Conservation (phyloP, 2,888 invertebrate genomes). For the Agrypnus murinus region DNA sequence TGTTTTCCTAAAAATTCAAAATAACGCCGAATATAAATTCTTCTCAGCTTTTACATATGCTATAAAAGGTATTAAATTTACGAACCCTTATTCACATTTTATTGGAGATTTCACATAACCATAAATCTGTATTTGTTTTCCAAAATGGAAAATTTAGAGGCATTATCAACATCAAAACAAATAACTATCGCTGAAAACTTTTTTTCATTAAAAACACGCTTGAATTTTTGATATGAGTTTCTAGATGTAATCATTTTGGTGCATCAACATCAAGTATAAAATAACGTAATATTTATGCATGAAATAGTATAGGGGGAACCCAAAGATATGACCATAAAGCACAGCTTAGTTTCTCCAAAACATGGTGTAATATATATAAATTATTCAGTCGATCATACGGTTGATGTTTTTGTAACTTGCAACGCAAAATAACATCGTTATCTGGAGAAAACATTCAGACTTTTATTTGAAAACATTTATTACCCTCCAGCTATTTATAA, state of each 20-base stretch:
- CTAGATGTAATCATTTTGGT: slow-evolving; percentile 13
- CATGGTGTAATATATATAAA: slow-evolving; percentile 34
- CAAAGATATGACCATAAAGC: slow-evolving; percentile 20
- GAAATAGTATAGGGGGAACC: slow-evolving; percentile 20
- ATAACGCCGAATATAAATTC: no score
- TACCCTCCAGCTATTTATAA: slow-evolving; percentile 30
- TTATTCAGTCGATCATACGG: slow-evolving; percentile 48
- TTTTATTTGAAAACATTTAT: slow-evolving; percentile 38
- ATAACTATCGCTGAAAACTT: no score
- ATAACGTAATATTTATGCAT: slow-evolving; percentile 42
- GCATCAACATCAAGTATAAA: slow-evolving; percentile 23
- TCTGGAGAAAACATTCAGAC: slow-evolving; percentile 14
- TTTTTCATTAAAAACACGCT: no score
- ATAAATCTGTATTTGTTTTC: no score
- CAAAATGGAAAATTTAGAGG: no score
- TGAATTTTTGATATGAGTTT: neutral
- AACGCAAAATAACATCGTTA: slow-evolving; percentile 38
- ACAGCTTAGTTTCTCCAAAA: slow-evolving; percentile 23
- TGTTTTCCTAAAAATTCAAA: no score
- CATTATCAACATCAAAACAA: no score
- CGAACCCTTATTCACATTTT: no score
- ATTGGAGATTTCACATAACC: no score
- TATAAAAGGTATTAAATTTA: no score
- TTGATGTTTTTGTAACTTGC: slow-evolving; percentile 33
- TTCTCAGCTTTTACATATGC: no score